Evolutionary conservation across 2,113 vertebrate species (phyloP).

Genomic region (Silurus glanis): DNA sequence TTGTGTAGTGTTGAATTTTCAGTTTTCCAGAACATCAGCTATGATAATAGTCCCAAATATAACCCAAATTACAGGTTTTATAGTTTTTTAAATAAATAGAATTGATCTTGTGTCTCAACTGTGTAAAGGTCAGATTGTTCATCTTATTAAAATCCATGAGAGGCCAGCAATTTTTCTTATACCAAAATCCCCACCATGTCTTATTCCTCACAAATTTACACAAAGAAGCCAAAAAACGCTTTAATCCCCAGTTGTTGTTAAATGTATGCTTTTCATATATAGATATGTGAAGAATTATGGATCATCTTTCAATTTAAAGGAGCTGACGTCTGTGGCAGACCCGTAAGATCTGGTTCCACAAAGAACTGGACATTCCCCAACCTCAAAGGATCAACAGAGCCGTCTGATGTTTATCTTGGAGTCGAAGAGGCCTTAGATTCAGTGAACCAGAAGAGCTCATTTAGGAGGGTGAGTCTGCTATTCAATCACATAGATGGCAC

Average conservation of each 20-base stretch:
- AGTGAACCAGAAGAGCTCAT: constrained; percentile 50
- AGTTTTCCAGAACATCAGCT: not conserved
- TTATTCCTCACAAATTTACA: not conserved
- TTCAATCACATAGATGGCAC: not conserved
- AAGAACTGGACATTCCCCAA: constrained; percentile 56
- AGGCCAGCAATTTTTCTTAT: not conserved
- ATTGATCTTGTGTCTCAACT: not conserved
- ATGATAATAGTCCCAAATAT: not conserved
- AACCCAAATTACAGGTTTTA: not conserved
- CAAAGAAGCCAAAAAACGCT: not conserved
- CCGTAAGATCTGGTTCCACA: constrained; percentile 40
- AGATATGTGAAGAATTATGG: not conserved
- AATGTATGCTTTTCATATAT: not conserved
- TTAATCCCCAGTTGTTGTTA: not conserved
- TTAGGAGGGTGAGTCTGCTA: constrained; percentile 49
- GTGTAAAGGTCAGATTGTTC: not conserved
- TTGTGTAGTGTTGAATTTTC: not conserved
- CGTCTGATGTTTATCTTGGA: constrained; percentile 50
- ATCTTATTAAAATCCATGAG: not conserved
- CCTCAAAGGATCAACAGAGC: constrained; percentile 49
- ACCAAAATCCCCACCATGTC: not conserved
- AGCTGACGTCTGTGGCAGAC: constrained; percentile 42
- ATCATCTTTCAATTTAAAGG: constrained; percentile 33
- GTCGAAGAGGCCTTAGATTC: constrained; percentile 44
- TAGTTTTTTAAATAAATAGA: not conserved